phyloP scores from a whole-genome alignment of 1,140 invertebrate species.

The Homalodisca vitripennis region DNA sequence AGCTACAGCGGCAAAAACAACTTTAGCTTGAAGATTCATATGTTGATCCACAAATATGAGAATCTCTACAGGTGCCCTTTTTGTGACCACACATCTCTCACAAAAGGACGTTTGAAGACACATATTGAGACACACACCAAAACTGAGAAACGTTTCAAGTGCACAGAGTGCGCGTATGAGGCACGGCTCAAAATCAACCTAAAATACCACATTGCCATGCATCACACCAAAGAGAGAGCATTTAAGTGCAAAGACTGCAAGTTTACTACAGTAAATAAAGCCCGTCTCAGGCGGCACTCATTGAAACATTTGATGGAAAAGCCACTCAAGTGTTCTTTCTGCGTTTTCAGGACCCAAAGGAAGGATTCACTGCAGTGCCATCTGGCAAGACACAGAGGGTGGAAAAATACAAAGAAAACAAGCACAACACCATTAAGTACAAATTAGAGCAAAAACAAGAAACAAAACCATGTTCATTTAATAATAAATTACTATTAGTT shows the following conservation, averaged over 20 bases:
- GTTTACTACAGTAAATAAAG: slow-evolving; percentile 7
- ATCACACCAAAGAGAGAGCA: slow-evolving; percentile 15
- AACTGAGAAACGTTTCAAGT: slow-evolving; percentile 14
- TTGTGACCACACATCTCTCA: not conserved
- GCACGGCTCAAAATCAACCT: not conserved
- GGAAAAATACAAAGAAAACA: not conserved
- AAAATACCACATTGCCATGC: slow-evolving; percentile 10
- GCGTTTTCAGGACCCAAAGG: not conserved
- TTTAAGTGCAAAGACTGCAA: slow-evolving; percentile 14
- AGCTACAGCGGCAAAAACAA: not conserved
- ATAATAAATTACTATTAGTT: no score
- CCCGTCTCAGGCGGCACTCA: not conserved
- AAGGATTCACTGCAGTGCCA: slow-evolving; percentile 5
- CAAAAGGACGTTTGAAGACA: not conserved
- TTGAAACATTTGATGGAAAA: not conserved
- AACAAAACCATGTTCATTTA: no score
- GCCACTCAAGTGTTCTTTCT: slow-evolving; percentile 7
- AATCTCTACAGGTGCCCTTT: not conserved
- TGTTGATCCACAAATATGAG: slow-evolving; percentile 18
- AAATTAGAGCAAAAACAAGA: no score
- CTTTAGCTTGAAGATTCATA: not conserved
- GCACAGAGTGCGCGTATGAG: not conserved
- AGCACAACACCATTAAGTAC: no score
- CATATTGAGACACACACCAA: not conserved
- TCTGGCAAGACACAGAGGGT: slow-evolving; percentile 6